Evolutionary conservation across 2,888 invertebrate genomes (phyloP), one percentile per base, ranked within the genome.

Genomic region (Callimorpha dominula): DNA sequence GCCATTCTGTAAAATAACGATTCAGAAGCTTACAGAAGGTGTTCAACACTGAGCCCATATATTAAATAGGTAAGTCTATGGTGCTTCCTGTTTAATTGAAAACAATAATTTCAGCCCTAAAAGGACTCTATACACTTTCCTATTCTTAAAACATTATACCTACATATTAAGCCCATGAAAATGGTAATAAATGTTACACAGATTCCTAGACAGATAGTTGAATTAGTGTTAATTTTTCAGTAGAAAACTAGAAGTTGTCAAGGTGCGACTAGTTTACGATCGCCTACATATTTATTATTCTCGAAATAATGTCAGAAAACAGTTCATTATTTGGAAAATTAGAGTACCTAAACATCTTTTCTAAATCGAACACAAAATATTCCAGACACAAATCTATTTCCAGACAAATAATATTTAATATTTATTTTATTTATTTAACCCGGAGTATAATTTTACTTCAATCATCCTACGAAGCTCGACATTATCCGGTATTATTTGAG

Each of bases 401-500:
- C 9, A 40, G 46, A 11, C 31, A 46, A 60, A 60, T 57, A 63
- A 50, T 65, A 57, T 60, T 68, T 60, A 68, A 69, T n/a, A n/a
- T n/a, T n/a, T n/a, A n/a, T n/a, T n/a, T n/a, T n/a, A n/a, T n/a
- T n/a, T n/a, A n/a, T n/a, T n/a, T 31, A 63, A 46, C 43, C 31
- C 46, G 46, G 62, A 64, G 20, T 31, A 50, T 60, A 74, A 77
- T 74, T 72, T 77, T 50, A 64, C 62, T 68, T 65, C 63, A 73
- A 72, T 52, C 68, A 77, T 72, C 67, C 40, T 57, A 43, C 68
- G 31, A 66, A 73, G 71, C 72, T 63, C 70, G 31, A 50, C 71
- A 73, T 70, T 64, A 73, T 70, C 69, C 62, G 66, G 54, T 71
- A 74, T 77, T 81, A 81, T 78, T 77, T 65, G 70, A 74, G 72